Base-by-base conservation (phyloP, 2,888 invertebrate species). In the Bedellia somnulentella region DNA sequence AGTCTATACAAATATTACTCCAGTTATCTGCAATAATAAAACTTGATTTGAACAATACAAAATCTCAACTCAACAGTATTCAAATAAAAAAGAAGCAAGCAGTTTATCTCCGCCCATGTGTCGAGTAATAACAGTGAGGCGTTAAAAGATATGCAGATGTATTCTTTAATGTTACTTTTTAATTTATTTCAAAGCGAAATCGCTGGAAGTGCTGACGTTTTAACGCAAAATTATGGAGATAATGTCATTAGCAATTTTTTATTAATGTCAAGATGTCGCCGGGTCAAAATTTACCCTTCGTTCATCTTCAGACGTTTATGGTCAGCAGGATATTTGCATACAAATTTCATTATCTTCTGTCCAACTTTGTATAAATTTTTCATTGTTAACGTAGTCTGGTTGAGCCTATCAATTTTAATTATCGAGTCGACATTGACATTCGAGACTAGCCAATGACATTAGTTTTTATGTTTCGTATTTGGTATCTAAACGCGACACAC, bases 161-260 rank as follows among this genome's bases (percentile, higher is more conserved):
- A 49, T 57, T 45, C 52, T 54, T 48, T 54, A 52, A 56, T 57
- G 52, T 54, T 45, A 46, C 41, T 35, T 47, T 49, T 39, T 39
- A 31, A 37, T 37, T 39, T 36, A 23, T 46, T 49, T 44, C 38
- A 47, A 52, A 41, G 45, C 44, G 43, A 53, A 59, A 55, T 52
- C 49, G 45, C 52, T 49, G 45, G 52, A 52, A 59, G 55, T 43
- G 58, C 54, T 61, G 61, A 67, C 57, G 52, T 59, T 54, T 64
- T 63, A 58, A 73, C 68, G 73, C 60, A 56, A 73, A 73, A 64
- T 59, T 66, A 70, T 73, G 73, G 59, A 68, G 58, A 73, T 73
- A 51, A 53, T 55, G 59, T 59, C 68, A 67, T 73, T 71, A 68
- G 57, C 57, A 62, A 63, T 64, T 70, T 61, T 63, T 57, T 54